phyloP scores from a whole-genome alignment of 1,140 invertebrate species.

The Nephila pilipes region DNA sequence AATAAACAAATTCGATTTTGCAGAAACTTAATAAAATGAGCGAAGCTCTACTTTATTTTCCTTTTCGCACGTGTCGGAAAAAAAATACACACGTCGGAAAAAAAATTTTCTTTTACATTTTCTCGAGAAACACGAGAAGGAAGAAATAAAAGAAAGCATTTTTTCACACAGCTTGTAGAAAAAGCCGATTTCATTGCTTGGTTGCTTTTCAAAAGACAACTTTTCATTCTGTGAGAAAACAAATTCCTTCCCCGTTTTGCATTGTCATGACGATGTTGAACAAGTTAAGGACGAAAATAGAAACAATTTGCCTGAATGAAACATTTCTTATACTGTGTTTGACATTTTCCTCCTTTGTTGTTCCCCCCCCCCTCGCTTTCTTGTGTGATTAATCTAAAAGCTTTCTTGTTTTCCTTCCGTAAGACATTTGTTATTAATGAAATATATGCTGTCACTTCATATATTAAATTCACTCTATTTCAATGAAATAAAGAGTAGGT shows the following conservation, averaged over 20 bases:
- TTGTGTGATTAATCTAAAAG: neutral
- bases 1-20: neutral
- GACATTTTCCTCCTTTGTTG: neutral
- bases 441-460: neutral
- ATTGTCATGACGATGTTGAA: neutral
- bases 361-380: neutral
- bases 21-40: conserved; percentile 2
- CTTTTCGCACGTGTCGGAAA: neutral
- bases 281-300: conserved; percentile 7
- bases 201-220: conserved; percentile 20
- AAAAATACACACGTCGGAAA: neutral
- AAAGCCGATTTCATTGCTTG: neutral
- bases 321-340: conserved; percentile 1
- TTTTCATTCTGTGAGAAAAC: conserved; percentile 11
- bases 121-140: neutral
- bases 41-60: neutral
- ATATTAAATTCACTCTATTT: neutral
- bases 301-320: conserved; percentile 51
- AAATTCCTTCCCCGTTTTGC: neutral
- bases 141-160: neutral
- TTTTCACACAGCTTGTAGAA: neutral
- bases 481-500: neutral
- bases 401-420: neutral
- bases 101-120: neutral
- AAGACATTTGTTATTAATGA: neutral